Percentiles rank a stretch among this genome's conserved stretches.
These are phyloP conservation scores for Lateolabrax maculatus DNA, from an alignment of 2,797 vertebrate species.

Conservation along the genomic window DNA sequence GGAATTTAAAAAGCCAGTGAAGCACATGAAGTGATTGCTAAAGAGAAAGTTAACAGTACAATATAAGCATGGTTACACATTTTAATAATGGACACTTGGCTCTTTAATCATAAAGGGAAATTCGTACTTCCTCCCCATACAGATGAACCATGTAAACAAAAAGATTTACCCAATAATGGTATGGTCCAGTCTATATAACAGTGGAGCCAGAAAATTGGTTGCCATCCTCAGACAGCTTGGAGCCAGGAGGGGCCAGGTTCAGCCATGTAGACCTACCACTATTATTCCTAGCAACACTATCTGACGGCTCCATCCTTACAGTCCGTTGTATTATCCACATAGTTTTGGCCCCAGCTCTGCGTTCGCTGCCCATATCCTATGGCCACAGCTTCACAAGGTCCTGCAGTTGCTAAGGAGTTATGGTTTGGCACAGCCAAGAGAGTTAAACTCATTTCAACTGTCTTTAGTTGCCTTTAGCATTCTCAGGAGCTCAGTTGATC, in stretches of 20 bases:
- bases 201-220: conserved; percentile 38
- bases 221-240: conserved; percentile 54
- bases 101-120: neutral
- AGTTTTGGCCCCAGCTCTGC: neutral
- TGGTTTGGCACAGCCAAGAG: conserved; percentile 11
- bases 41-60: conserved; percentile 22
- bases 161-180: neutral
- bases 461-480: neutral
- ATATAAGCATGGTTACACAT: conserved; percentile 15
- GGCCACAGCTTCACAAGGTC: neutral
- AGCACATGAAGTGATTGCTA: conserved; percentile 1
- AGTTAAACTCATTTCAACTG: neutral
- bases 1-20: conserved; percentile 13
- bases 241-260: conserved; percentile 55
- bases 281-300: conserved; percentile 30
- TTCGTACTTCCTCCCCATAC: neutral
- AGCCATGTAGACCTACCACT: conserved; percentile 13
- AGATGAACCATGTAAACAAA: neutral
- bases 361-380: neutral
- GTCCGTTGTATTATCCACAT: neutral
- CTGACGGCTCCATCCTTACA: conserved; percentile 9
- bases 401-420: neutral
- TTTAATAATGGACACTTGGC: conserved; percentile 7
- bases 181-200: neutral
- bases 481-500: neutral